Conservation (phyloP, 2,888 invertebrate genomes). For the Lydus trimaculatus region DNA sequence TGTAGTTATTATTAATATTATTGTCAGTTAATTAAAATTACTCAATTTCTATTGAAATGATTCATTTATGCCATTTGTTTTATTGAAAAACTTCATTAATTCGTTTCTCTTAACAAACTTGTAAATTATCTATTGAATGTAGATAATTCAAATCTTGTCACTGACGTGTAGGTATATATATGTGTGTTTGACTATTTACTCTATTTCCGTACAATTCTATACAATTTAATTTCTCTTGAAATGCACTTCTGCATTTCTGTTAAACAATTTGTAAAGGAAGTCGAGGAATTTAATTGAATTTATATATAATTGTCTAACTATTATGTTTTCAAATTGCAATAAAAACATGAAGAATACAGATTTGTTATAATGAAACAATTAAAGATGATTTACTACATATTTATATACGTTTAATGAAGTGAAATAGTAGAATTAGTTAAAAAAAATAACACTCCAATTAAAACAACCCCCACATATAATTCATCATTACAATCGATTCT, state of each 20-base stretch:
- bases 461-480: background rate
- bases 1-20: background rate
- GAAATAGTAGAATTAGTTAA: background rate
- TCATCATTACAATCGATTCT: background rate
- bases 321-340: constrained; percentile 13
- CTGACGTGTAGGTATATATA: too few species aligned
- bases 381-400: background rate
- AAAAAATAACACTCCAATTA: constrained; percentile 15
- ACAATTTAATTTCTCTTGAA: background rate
- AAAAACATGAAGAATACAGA: constrained; percentile 14
- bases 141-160: background rate
- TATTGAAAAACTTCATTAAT: background rate
- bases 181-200: background rate
- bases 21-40: background rate
- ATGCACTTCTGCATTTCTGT: constrained; percentile 18
- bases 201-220: background rate
- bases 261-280: constrained; percentile 18
- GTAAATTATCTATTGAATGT: background rate
- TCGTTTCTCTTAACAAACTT: background rate
- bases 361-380: background rate
- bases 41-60: background rate
- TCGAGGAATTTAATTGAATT: constrained; percentile 23
- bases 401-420: background rate
- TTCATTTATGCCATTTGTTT: background rate
- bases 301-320: constrained; percentile 20